phyloP scores from a whole-genome alignment of 1,140 invertebrate genomes.

The Holotrichia oblita region DNA sequence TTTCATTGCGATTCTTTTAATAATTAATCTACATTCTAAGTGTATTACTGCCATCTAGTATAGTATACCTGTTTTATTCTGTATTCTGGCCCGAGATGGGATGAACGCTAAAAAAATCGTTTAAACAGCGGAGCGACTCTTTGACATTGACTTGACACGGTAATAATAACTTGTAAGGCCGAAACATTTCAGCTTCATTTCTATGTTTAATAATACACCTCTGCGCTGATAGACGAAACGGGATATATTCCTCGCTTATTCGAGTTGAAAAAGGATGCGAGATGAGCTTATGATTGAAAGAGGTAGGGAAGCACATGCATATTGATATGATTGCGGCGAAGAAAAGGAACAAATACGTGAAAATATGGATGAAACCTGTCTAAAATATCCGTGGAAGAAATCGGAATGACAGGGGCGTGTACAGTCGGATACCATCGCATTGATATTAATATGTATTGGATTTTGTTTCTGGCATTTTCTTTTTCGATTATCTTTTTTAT shows the following conservation, averaged over 20 bases:
- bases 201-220: slow-evolving; percentile 35
- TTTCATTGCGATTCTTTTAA: too few relatives aligned
- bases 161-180: slow-evolving; percentile 35
- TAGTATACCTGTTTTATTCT: background rate
- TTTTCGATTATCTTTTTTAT: too few relatives aligned
- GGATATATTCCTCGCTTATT: background rate
- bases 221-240: slow-evolving; percentile 15
- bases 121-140: slow-evolving; percentile 30
- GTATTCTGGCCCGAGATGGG: background rate
- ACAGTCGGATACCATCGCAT: background rate
- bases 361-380: slow-evolving; percentile 35
- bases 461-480: background rate
- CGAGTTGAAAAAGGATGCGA: background rate
- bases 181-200: slow-evolving; percentile 33
- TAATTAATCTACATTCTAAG: too few relatives aligned
- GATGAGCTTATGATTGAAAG: slow-evolving; percentile 2
- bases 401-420: slow-evolving; percentile 35
- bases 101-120: slow-evolving; percentile 20
- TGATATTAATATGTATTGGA: slow-evolving; percentile 28
- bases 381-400: slow-evolving; percentile 27
- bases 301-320: slow-evolving; percentile 12
- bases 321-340: slow-evolving; percentile 29
- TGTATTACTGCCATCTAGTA: too few relatives aligned
- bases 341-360: slow-evolving; percentile 25
- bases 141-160: slow-evolving; percentile 36